Percentiles rank a stretch among this genome's conserved stretches.
These are phyloP conservation scores for Bombus breviceps DNA, from an alignment of 1,140 invertebrate genomes.

Conservation along the genomic window DNA sequence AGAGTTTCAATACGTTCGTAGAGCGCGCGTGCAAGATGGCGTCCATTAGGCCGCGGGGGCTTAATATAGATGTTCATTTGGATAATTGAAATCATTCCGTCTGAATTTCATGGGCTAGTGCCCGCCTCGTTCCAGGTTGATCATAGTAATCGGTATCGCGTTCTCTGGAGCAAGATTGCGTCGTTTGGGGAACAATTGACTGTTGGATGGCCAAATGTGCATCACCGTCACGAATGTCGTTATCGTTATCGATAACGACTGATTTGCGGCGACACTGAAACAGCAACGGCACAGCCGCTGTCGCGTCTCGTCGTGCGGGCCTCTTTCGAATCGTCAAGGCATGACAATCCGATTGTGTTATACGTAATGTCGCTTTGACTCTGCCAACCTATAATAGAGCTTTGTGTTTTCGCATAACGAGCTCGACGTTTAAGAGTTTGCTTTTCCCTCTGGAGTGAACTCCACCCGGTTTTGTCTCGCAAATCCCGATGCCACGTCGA, in stretches of 20 bases:
- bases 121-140: slow-evolving; percentile 66
- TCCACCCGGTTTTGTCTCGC: not conserved
- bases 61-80: slow-evolving; percentile 73
- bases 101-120: slow-evolving; percentile 76
- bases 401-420: not conserved
- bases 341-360: slow-evolving; percentile 23
- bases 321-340: slow-evolving; percentile 60
- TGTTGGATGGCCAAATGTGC: slow-evolving; percentile 24
- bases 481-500: not conserved
- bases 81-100: slow-evolving; percentile 80
- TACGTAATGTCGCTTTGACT: slow-evolving; percentile 22
- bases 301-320: slow-evolving; percentile 50
- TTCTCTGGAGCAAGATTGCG: slow-evolving; percentile 70
- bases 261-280: slow-evolving; percentile 37
- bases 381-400: not conserved
- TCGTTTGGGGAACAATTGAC: slow-evolving; percentile 70
- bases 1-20: slow-evolving; percentile 63
- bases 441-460: not conserved
- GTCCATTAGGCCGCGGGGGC: slow-evolving; percentile 38
- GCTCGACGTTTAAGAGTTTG: slow-evolving; percentile 3
- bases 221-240: slow-evolving; percentile 74
- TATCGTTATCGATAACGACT: slow-evolving; percentile 69
- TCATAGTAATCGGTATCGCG: slow-evolving; percentile 69
- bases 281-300: not conserved
- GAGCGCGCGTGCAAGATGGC: slow-evolving; percentile 31